A percentile compares a stretch with the other conserved stretches of the same genome.
These are phyloP conservation scores for Parauchenoglanis ngamensis DNA, from an alignment of 2,797 vertebrate species.

Conservation along the genomic window DNA sequence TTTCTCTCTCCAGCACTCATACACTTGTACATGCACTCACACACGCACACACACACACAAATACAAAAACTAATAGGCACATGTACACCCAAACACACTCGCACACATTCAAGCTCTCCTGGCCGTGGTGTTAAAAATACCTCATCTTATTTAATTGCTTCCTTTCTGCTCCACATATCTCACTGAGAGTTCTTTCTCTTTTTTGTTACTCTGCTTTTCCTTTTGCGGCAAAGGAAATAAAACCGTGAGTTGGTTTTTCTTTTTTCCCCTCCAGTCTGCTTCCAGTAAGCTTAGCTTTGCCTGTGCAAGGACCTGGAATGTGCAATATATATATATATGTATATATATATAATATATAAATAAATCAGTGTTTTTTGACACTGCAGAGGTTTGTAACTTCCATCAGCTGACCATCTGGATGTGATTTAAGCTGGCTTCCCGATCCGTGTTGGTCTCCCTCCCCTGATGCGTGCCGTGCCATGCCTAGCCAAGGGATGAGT, in stretches of 20 bases:
- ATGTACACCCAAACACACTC: conserved; percentile 8
- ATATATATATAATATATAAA: too few species aligned
- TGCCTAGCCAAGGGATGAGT: conserved; percentile 24
- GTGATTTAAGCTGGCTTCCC: conserved; percentile 29
- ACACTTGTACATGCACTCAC: conserved; percentile 27
- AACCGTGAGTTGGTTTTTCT: background rate
- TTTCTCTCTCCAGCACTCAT: conserved; percentile 41
- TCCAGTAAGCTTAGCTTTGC: conserved; percentile 9
- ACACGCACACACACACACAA: conserved; percentile 1
- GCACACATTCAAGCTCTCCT: conserved; percentile 44
- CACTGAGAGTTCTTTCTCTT: conserved; percentile 20
- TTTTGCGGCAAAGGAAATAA: conserved; percentile 36
- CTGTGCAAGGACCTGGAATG: conserved; percentile 31
- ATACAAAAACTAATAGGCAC: conserved; percentile 8
- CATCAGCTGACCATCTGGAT: conserved; percentile 51
- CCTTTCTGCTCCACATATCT: conserved; percentile 51
- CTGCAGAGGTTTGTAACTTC: conserved; percentile 8
- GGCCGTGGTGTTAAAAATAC: conserved; percentile 58
- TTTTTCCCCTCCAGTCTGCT: background rate
- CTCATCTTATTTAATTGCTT: conserved; percentile 54
- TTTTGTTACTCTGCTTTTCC: conserved; percentile 32
- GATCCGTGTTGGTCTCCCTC: conserved; percentile 36
- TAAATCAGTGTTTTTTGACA: conserved; percentile 34
- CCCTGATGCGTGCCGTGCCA: conserved; percentile 26
- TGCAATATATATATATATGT: background rate